A percentile compares a stretch with the other conserved stretches of the same genome.
Conservation (phyloP, 2,797 vertebrate genomes). For the Champsocephalus esox region DNA sequence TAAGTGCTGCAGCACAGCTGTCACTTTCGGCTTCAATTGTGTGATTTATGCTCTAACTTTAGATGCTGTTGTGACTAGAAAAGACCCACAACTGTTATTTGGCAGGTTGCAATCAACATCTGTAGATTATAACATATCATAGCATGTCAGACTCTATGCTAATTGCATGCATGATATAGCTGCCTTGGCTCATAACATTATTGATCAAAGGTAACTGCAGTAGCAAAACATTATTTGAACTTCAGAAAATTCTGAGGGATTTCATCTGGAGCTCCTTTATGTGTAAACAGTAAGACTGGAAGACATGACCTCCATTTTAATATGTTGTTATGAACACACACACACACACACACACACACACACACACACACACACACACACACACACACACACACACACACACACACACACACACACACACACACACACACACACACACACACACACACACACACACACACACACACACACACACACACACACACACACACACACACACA, state of each 20-base stretch:
- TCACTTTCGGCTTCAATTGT: slow-evolving; percentile 2
- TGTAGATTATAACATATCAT: background rate
- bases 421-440: background rate
- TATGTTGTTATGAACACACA: slow-evolving; percentile 35
- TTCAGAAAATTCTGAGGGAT: background rate
- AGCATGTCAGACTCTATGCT: background rate
- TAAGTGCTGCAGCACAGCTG: slow-evolving; percentile 10
- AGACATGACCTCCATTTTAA: slow-evolving; percentile 26
- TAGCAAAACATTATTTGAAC: background rate
- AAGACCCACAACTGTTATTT: slow-evolving; percentile 18
- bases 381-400: slow-evolving; percentile 19
- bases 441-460: background rate
- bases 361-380: background rate
- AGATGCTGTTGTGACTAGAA: background rate
- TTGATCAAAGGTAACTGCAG: background rate
- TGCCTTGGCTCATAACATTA: background rate
- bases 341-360: slow-evolving; percentile 2
- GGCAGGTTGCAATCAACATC: slow-evolving; percentile 7
- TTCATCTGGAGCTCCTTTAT: slow-evolving; percentile 16
- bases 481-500: slow-evolving; percentile 18
- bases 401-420: slow-evolving; percentile 9
- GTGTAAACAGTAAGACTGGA: background rate
- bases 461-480: slow-evolving; percentile 34
- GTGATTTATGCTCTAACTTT: background rate
- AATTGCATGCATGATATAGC: no score